These are phyloP conservation scores for Laothoe populi DNA, from an alignment of 2,888 invertebrate species.

Conservation along the genomic window DNA sequence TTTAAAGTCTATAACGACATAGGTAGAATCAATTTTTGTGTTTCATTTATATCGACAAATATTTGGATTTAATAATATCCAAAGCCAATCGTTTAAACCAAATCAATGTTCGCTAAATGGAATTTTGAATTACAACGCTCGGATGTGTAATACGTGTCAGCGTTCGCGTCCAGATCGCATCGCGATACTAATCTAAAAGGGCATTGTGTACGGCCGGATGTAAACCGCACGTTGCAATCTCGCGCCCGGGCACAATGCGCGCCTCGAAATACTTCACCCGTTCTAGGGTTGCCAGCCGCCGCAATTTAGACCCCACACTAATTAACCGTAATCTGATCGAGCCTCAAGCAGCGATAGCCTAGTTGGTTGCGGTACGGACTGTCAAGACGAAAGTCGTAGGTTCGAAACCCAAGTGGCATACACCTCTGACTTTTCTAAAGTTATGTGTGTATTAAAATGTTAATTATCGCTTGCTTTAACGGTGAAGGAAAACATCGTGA, in stretches of 20 bases:
- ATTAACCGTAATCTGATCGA: conserved; percentile 35
- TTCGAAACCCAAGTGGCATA: too few relatives aligned
- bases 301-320: conserved; percentile 28
- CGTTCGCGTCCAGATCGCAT: conserved; percentile 57
- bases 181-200: conserved; percentile 67
- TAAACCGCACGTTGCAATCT: conserved; percentile 71
- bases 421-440: too few relatives aligned
- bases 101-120: not conserved
- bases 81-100: not conserved
- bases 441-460: too few relatives aligned
- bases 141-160: conserved; percentile 50
- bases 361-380: too few relatives aligned
- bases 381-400: too few relatives aligned
- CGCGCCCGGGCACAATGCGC: conserved; percentile 60
- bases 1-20: too few relatives aligned
- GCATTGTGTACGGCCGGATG: conserved; percentile 70
- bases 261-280: conserved; percentile 33
- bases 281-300: conserved; percentile 21
- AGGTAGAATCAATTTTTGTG: too few relatives aligned
- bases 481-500: too few relatives aligned
- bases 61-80: too few relatives aligned
- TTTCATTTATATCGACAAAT: too few relatives aligned
- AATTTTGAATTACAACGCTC: conserved; percentile 28
- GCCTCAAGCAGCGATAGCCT: too few relatives aligned
- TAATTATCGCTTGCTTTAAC: too few relatives aligned